Base-by-base conservation (phyloP, 2,113 vertebrate species). In the Syrrhaptes paradoxus region DNA sequence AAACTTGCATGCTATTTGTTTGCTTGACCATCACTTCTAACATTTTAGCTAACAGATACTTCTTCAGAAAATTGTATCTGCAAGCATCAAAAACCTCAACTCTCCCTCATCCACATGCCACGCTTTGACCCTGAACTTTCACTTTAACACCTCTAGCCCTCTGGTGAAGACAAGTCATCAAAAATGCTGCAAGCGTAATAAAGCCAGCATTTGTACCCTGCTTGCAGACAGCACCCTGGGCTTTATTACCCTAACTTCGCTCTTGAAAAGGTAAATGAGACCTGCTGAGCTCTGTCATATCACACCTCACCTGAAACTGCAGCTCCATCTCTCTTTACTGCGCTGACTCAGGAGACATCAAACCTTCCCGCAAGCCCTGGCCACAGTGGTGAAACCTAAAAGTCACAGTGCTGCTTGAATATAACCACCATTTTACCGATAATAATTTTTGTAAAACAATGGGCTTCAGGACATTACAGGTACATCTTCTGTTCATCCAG, bases 211-310 rank as follows among this genome's bases (percentile, higher is more conserved):
- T 54, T 46, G 51, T 19, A 24, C 20, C 55, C 22, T 63, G 43
- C 25, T 25, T 52, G 31, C 24, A 24, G 28, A 13, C 66, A 70
- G 45, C 55, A 41, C 21, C 24, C 17, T 28, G 19, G 19, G 24
- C 15, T 43, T 46, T 66, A 85, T 5, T 45, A 18, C 57, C n/a
- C 54, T 84, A 31, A 7, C 4, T 12, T 19, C 15, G 29, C 41
- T 90, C 71, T 57, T 25, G 17, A 51, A 12, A 17, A 38, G 24
- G 32, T 28, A 38, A 52, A 45, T 0, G 11, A 48, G 29, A 55
- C 0, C 0, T 6, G 14, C 38, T 11, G 72, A 62, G 16, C 18
- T 38, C 17, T 17, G 2, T 20, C 11, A 2, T 10, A 58, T 8
- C 15, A 10, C 4, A 6, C n/a, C 51, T 67, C 55, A 62, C 21